Evolutionary conservation across 2,888 invertebrate species (phyloP), one percentile per base, ranked within the genome.

Genomic region (Epinotia ramella): DNA sequence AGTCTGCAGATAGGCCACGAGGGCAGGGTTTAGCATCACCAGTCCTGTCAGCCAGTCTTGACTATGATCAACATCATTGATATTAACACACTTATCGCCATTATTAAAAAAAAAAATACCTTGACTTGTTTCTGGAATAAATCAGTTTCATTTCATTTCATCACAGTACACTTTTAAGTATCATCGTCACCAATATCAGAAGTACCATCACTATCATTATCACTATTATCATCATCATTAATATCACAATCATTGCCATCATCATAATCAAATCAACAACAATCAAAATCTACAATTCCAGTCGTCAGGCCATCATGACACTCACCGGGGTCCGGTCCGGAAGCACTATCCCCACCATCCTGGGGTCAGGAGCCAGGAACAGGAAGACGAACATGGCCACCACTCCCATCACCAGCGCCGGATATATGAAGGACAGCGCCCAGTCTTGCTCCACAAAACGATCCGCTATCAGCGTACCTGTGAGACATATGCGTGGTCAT

Each of bases 351-450:
- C 97, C 97, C 66, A 98, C 97, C 81, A 96, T 96, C 72, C 95
- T 91, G 0, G 99, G 99, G 83, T 96, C 96, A n/a, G 98, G 97
- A 1, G 97, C 97, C 49, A 99, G 92, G 85, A 98, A 97, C 77
- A 99, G 91, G 89, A 98, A 98, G 67, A 98, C 95, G 0, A 98
- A 75, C 77, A 97, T 95, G 1, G 97, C 98, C 28, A 95, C 93
- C 0, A 60, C 75, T 0, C 87, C 93, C 91, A 99, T 98, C 80
- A 98, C 96, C 66, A 97, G 90, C 20, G 98, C 99, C 7, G 99
- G 99, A 80, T 98, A 96, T 66, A 98, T 96, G 90, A 99, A 99
- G 46, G 98, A 98, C 69, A 97, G 90, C 0, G 98, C 96, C 99
- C 99, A 99, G 88, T 98, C 96, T 0, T 88, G 92, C 86, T 98